phyloP scores from a whole-genome alignment of 2,888 invertebrate species.

The Mycalesis mineus region DNA sequence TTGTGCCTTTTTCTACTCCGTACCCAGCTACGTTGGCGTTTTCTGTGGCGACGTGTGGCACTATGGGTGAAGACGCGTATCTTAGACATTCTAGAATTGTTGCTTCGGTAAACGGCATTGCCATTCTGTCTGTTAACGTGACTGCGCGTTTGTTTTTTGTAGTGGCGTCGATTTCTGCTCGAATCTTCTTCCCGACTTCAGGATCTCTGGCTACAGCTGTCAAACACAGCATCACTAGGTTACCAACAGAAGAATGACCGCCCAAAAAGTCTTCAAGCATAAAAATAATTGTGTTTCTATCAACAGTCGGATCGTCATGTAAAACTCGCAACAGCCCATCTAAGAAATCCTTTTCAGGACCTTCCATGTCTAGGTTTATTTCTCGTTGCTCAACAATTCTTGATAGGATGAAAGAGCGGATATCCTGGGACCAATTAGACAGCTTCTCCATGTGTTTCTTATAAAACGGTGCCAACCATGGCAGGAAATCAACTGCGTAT shows the following conservation, averaged over 20 bases:
- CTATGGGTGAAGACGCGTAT: slow-evolving; percentile 90
- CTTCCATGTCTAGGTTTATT: slow-evolving; percentile 75
- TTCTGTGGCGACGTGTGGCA: slow-evolving; percentile 91
- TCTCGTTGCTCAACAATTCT: slow-evolving; percentile 82
- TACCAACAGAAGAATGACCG: slow-evolving; percentile 92
- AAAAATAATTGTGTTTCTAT: slow-evolving; percentile 87
- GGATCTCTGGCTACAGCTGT: slow-evolving; percentile 83
- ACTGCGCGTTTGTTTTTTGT: slow-evolving; percentile 78
- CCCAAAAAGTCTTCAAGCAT: slow-evolving; percentile 93
- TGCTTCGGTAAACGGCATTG: slow-evolving; percentile 89
- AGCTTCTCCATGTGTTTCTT: slow-evolving; percentile 82
- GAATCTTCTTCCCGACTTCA: slow-evolving; percentile 81
- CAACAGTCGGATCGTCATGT: slow-evolving; percentile 81
- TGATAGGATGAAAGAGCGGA: slow-evolving; percentile 85
- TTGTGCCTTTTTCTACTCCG: slow-evolving; percentile 85
- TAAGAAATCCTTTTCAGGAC: slow-evolving; percentile 85
- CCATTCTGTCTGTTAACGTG: slow-evolving; percentile 81
- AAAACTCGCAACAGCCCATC: slow-evolving; percentile 86
- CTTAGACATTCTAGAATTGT: slow-evolving; percentile 88
- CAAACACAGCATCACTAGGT: slow-evolving; percentile 87
- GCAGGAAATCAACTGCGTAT: slow-evolving; percentile 90
- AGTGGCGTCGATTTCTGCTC: slow-evolving; percentile 81
- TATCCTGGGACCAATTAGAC: slow-evolving; percentile 82
- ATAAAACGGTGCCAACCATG: slow-evolving; percentile 88
- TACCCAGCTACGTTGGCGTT: slow-evolving; percentile 85